phyloP scores from a whole-genome alignment of 35 echinoderm and acorn worm species.

The Anneissia japonica region DNA sequence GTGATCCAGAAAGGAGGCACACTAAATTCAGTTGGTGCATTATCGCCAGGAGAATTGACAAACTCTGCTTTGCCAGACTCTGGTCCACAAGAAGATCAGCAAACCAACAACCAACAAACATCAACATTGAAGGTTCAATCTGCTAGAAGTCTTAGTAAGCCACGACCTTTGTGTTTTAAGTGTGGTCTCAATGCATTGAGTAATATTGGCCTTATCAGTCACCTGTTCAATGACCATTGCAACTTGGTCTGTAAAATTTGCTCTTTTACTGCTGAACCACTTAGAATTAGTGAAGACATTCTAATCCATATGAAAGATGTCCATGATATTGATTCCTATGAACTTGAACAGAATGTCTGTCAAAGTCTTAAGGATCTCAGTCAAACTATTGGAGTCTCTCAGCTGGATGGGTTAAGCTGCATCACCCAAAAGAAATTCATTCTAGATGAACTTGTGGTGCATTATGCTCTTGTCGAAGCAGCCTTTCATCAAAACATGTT shows the following conservation, averaged over 20 bases:
- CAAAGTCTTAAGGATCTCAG: not conserved
- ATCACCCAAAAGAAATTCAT: not conserved
- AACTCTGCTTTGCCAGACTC: not conserved
- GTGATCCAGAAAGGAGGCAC: not conserved
- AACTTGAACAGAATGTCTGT: not conserved
- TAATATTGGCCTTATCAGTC: not conserved
- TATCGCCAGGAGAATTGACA: not conserved
- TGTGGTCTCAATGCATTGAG: not conserved
- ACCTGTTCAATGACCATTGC: not conserved
- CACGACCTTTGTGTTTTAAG: not conserved
- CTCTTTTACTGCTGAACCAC: not conserved
- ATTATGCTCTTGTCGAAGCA: not conserved
- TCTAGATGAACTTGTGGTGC: not conserved
- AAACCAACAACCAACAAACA: too few species aligned
- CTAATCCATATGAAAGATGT: not conserved
- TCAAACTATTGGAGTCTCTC: not conserved
- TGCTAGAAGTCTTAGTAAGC: not conserved
- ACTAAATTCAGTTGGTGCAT: not conserved
- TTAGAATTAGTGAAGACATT: not conserved
- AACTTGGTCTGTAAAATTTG: not conserved
- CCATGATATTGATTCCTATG: not conserved
- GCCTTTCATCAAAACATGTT: not conserved
- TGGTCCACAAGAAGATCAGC: too few species aligned
- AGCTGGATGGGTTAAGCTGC: not conserved
- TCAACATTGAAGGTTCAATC: not conserved